Evolutionary conservation across 2,113 vertebrate genomes (phyloP).

Genomic region (Cottus gobio): DNA sequence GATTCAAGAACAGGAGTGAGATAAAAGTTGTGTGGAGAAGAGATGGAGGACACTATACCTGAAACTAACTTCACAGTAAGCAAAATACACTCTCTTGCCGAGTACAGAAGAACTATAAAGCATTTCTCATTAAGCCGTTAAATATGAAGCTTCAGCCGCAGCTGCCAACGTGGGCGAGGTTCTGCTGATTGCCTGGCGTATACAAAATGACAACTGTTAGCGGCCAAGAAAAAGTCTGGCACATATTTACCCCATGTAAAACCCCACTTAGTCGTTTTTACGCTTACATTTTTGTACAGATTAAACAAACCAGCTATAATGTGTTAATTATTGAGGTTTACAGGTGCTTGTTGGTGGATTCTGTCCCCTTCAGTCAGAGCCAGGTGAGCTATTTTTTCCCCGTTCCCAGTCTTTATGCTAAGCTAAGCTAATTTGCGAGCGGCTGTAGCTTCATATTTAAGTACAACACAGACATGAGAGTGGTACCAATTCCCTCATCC

Average conservation of each 20-base stretch:
- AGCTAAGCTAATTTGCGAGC: neutral
- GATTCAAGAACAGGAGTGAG: neutral
- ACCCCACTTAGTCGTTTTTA: too few relatives aligned
- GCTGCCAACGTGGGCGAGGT: slow-evolving; percentile 1
- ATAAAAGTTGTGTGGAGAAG: neutral
- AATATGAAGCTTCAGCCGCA: neutral
- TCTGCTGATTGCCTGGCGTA: slow-evolving; percentile 7
- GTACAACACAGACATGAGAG: neutral
- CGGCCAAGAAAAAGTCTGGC: slow-evolving; percentile 3
- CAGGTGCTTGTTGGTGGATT: neutral
- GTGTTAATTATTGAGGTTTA: neutral
- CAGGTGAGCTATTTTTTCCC: neutral
- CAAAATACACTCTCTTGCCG: neutral
- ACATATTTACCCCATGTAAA: neutral
- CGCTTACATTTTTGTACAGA: neutral
- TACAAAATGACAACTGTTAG: neutral
- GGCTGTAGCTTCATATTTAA: neutral
- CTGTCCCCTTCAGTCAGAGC: neutral
- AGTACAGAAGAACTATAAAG: neutral
- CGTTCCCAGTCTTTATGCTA: neutral
- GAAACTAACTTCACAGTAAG: neutral
- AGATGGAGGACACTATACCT: neutral
- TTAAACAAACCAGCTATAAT: neutral
- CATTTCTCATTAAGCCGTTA: neutral
- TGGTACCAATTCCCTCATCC: neutral